Evolutionary conservation across 2,113 vertebrate genomes (phyloP), one percentile per base, ranked within the genome.

Genomic region (Oxyura jamaicensis): DNA sequence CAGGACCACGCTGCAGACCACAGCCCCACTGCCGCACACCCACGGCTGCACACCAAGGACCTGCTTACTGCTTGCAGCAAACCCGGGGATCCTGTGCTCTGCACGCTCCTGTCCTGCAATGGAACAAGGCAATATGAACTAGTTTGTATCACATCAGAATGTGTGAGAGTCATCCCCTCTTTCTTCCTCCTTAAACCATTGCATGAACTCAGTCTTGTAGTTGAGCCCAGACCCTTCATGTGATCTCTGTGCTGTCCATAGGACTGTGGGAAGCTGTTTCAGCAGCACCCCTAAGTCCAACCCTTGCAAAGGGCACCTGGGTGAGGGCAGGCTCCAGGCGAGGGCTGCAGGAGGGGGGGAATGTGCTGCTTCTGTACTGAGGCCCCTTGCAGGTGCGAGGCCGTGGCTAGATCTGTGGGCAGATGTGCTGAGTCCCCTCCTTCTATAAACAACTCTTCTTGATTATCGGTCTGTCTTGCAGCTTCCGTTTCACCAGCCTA

Each of bases 391-490:
- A 84, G 65, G 90, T 68, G 36, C 62, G 39, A 82, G 28, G 58
- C 66, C n/a, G 2, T 29, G 28, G 29, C 56, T 28, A 82, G 53
- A 31, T 65, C 22, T 16, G 8, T 33, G 71, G 56, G 48, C 50
- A 84, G 39, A 53, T 2, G 0, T 21, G 25, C 59, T 1, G 2
- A 44, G 39, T 21, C 39, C n/a, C 14, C 69, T 92, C 68, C 46
- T 79, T 79, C 92, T 92, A 69, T 69, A 96, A 93, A 67, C 59
- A 41, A 6, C 66, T 81, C 86, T 86, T 33, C 81, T 89, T 93
- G 83, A 93, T 95, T 94, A 95, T 91, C 63, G 74, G 83, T 86
- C 88, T 95, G 65, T 74, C 69, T 79, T 20, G 33, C 80, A 2
- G 11, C 83, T 94, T 83, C 72, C 77, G n/a, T 67, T 83, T 93